Base-by-base conservation (phyloP, 2,888 invertebrate genomes). In the Eretmocerus hayati region DNA sequence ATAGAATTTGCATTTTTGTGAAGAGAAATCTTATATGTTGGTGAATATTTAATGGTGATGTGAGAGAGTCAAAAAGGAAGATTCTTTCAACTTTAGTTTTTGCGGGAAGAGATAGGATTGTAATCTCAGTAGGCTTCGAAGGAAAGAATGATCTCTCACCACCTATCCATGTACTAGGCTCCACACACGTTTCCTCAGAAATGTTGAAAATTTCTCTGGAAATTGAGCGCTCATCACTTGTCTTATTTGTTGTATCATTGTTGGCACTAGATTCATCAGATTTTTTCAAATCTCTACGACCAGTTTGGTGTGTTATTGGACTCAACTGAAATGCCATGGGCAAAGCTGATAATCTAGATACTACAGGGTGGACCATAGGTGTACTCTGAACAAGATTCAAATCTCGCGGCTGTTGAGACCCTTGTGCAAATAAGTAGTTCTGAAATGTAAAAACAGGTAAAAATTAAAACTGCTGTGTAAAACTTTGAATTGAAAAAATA, bases 141-240 rank as follows among this genome's bases (percentile, higher is more conserved):
- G n/a, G n/a, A n/a, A n/a, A n/a, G n/a, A 21, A 22, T 30, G 2
- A 19, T 36, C 67, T 43, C 73, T 74, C 75, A 75, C 81, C 80
- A 62, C 75, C 76, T 64, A 83, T 78, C 84, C 84, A 84, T 52
- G 77, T 80, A 60, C 81, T 84, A 37, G 83, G 76, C 68, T 83
- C 82, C 57, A 77, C 76, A 67, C 78, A 77, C 15, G 77, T 77
- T 16, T 77, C 76, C 23, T 77, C 74, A 0, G 77, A 74, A 58
- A 74, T 71, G 58, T 75, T 74, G 1, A 36, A 26, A 42, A 6
- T 47, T 45, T 50, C 30, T 21, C 74, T 75, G 71, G 76, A 56
- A 69, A 75, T 58, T 72, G 62, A 58, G 72, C 46, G 42, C 21
- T 52, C 53, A n/a, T 20, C 47, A 40, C 18, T 48, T 9, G 37